A percentile compares a stretch with the other conserved stretches of the same genome.
These are phyloP conservation scores for Etheostoma cragini DNA, from an alignment of 2,113 vertebrate species.

Conservation along the genomic window DNA sequence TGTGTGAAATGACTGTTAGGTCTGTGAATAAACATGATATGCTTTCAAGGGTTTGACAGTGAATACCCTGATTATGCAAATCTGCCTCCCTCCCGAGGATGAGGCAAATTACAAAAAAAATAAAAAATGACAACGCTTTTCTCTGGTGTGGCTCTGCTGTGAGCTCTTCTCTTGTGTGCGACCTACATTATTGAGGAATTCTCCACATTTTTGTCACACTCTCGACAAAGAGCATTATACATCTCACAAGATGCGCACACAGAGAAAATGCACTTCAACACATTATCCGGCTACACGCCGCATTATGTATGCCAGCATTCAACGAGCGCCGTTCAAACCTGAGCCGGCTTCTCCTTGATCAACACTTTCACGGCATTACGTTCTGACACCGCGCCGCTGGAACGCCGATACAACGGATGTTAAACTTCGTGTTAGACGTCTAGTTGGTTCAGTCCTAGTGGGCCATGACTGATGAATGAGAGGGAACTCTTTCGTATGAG, in stretches of 20 bases:
- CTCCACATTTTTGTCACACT: slow-evolving; percentile 40
- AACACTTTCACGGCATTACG: neutral
- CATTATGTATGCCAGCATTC: slow-evolving; percentile 5
- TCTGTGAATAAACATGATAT: slow-evolving; percentile 72
- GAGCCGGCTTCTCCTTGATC: neutral
- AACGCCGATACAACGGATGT: neutral
- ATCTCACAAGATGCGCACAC: slow-evolving; percentile 22
- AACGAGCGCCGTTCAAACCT: neutral
- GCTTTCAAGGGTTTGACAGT: slow-evolving; percentile 75
- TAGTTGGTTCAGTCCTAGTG: no score
- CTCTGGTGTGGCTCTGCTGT: slow-evolving; percentile 41
- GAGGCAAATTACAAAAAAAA: slow-evolving; percentile 51
- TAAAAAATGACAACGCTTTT: slow-evolving; percentile 64
- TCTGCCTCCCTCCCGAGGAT: slow-evolving; percentile 48
- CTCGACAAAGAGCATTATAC: slow-evolving; percentile 53
- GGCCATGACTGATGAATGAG: no score
- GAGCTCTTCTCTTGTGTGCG: slow-evolving; percentile 46
- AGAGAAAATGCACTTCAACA: neutral
- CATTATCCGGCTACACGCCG: neutral
- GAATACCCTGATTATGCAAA: slow-evolving; percentile 76
- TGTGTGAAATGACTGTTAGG: slow-evolving; percentile 63
- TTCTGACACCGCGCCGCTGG: neutral
- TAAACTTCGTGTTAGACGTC: neutral
- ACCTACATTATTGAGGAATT: slow-evolving; percentile 69
- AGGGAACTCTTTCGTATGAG: no score